Evolutionary conservation across 2,888 invertebrate species (phyloP).

Genomic region (Pelosia muscerda): DNA sequence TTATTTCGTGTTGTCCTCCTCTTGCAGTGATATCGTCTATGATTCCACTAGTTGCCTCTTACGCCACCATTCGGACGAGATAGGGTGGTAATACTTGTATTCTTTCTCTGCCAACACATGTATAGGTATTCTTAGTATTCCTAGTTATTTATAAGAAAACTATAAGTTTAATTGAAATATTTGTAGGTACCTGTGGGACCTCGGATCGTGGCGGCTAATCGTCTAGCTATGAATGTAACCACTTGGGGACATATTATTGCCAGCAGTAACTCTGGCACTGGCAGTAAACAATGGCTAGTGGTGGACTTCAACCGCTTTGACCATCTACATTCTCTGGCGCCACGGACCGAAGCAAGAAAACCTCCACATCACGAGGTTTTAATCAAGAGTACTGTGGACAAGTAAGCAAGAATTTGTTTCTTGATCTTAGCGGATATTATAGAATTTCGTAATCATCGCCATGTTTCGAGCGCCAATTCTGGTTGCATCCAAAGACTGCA

Average conservation of each 20-base stretch:
- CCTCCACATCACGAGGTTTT: constrained; percentile 60
- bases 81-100: too few species aligned
- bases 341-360: constrained; percentile 32
- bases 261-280: constrained; percentile 92
- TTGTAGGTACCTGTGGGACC: constrained; percentile 90
- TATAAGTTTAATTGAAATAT: neutral
- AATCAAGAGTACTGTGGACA: constrained; percentile 69
- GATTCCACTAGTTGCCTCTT: too few species aligned
- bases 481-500: too few species aligned
- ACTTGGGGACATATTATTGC: constrained; percentile 91
- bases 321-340: constrained; percentile 53
- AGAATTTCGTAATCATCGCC: too few species aligned
- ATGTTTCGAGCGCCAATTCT: too few species aligned
- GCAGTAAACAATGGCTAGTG: constrained; percentile 95
- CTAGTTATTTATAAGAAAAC: too few species aligned
- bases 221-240: constrained; percentile 90
- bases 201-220: constrained; percentile 93
- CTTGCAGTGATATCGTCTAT: too few species aligned
- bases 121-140: too few species aligned
- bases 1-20: too few species aligned
- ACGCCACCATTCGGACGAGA: too few species aligned
- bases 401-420: constrained; percentile 60
- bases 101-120: too few species aligned
- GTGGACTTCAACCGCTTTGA: constrained; percentile 90
- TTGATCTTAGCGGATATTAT: neutral